Base-by-base conservation (phyloP, 1,140 invertebrate genomes). In the Drosophila aff. region DNA sequence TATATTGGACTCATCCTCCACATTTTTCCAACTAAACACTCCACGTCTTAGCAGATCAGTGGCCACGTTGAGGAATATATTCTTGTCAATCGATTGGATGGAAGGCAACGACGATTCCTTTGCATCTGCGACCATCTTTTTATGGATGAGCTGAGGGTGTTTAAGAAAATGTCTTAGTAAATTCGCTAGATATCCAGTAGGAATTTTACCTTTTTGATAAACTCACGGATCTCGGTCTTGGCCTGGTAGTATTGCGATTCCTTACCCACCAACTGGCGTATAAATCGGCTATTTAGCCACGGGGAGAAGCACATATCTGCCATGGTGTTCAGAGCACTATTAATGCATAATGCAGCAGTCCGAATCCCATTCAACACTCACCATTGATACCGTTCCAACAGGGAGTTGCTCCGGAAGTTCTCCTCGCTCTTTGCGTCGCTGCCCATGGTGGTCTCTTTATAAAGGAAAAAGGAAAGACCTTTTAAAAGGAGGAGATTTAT, bases 271-370 rank as follows among this genome's bases (percentile, higher is more conserved):
- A 92, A 38, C 33, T 77, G 64, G 0, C 78, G 74, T 0, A 90
- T 18, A 4, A 60, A 59, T 43, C 63, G 80, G 36, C 41, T 72
- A 8, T 53, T 73, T 8, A 92, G 52, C 87, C 87, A 91, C 1
- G 91, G 91, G 5, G 91, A 82, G 49, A 91, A 91, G 59, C 80
- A 86, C 84, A 92, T 92, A 49, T 90, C 74, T 72, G 91, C 90
- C 82, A 92, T 92, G 49, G 66, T 80, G 76, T 92, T 85, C 49
- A 83, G 28, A 59, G 72, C 43, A 80, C 83, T 86, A 72, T 80
- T 71, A 83, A 69, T 63, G 83, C 59, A 80, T 87, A 80, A 52
- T 52, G 64, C 36, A 74, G 41, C 33, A 38, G 46, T 58, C 60
- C 31, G 21, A 16, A 26, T 23, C 15, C 11, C 9, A 15, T n/a